A percentile compares a stretch with the other conserved stretches of the same genome.
phyloP scores from a whole-genome alignment of 2,113 vertebrate genomes.

The Rafetus swinhoei region DNA sequence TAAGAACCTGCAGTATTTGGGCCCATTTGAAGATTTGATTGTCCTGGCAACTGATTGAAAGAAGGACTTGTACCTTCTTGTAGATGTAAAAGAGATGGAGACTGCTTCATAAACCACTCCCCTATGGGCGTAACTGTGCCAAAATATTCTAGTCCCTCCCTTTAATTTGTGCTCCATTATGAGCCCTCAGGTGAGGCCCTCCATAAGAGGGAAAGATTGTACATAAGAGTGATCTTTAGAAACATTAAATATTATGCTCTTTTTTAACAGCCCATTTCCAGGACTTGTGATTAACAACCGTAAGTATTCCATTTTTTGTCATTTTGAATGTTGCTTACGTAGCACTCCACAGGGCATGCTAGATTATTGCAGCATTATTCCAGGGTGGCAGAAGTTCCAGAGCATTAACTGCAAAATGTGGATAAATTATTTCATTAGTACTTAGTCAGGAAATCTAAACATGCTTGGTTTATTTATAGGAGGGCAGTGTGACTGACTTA shows the following conservation, averaged over 20 bases:
- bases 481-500: background rate
- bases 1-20: rapidly evolving
- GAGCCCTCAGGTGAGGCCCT: background rate
- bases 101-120: background rate
- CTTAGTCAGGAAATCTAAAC: background rate
- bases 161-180: background rate
- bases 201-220: rapidly evolving
- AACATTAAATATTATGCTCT: background rate
- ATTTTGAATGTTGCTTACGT: background rate
- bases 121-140: background rate
- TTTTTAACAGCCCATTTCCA: conserved; percentile 69
- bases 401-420: background rate
- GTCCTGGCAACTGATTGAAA: background rate
- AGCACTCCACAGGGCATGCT: background rate
- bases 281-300: conserved; percentile 74
- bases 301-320: conserved; percentile 65
- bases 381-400: background rate
- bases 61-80: background rate
- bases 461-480: background rate
- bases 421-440: background rate
- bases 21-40: background rate
- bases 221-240: background rate
- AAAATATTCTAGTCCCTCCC: background rate
- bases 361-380: background rate
- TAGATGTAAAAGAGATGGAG: background rate